Evolutionary conservation across 2,888 invertebrate genomes (phyloP).

Genomic region (Drosophila seclusa): DNA sequence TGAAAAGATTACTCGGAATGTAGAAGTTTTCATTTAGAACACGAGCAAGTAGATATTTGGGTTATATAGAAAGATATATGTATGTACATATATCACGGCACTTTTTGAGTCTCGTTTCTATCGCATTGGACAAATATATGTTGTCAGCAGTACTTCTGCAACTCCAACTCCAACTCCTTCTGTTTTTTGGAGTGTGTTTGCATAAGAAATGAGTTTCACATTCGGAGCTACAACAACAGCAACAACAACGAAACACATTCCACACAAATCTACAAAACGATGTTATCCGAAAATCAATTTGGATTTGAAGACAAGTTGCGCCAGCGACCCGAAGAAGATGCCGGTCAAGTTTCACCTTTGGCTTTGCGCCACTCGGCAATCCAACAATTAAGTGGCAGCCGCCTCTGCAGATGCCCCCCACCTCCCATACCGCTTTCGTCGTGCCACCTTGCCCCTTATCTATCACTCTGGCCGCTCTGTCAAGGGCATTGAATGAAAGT

Average conservation of each 20-base stretch:
- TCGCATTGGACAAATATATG: not conserved
- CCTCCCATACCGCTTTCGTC: not conserved
- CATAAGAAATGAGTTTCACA: constrained; percentile 39
- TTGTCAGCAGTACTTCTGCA: not conserved
- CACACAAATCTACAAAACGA: constrained; percentile 2
- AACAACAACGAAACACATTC: constrained; percentile 4
- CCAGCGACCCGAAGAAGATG: constrained; percentile 10
- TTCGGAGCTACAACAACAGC: constrained; percentile 2
- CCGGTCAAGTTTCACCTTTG: constrained; percentile 42
- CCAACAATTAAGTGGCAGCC: constrained; percentile 27
- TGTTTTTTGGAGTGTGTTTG: constrained; percentile 8
- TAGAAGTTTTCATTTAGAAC: not conserved
- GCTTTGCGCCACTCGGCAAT: constrained; percentile 9
- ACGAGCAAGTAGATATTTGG: not conserved
- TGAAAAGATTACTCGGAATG: not conserved
- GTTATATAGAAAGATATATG: not conserved
- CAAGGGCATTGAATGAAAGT: constrained; percentile 55
- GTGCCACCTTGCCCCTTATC: not conserved
- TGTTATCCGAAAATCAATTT: constrained; percentile 43
- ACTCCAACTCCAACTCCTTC: not conserved
- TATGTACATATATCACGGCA: not conserved
- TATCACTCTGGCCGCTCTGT: constrained; percentile 2
- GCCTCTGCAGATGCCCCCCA: constrained; percentile 5
- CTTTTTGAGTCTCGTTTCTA: not conserved
- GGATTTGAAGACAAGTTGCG: constrained; percentile 9